Conservation (phyloP, 2,888 invertebrate genomes). For the Nycteola revayana region DNA sequence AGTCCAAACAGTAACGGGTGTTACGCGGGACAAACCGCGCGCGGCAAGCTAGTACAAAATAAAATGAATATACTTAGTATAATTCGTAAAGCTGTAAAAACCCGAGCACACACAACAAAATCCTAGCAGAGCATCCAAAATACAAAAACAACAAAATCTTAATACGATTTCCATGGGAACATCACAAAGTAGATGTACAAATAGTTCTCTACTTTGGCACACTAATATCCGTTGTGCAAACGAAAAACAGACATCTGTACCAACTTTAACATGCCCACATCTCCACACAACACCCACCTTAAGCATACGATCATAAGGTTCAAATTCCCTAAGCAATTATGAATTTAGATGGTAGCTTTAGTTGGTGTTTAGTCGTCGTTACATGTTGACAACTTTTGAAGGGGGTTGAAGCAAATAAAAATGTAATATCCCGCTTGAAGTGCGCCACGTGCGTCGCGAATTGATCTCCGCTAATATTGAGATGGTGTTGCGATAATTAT, state of each 20-base stretch:
- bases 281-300: background rate
- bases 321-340: constrained; percentile 4
- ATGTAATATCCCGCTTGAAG: constrained; percentile 63
- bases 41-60: too few relatives aligned
- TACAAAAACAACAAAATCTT: constrained; percentile 52
- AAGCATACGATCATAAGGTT: background rate
- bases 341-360: background rate
- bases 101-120: too few relatives aligned
- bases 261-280: constrained; percentile 12
- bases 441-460: constrained; percentile 60
- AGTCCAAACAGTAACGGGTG: too few relatives aligned
- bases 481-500: constrained; percentile 74
- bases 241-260: constrained; percentile 44
- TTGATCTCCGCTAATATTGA: constrained; percentile 56
- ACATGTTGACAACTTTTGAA: constrained; percentile 76
- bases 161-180: constrained; percentile 66
- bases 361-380: constrained; percentile 40
- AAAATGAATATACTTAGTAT: too few relatives aligned
- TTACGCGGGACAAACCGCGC: too few relatives aligned
- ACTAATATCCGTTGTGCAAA: constrained; percentile 70
- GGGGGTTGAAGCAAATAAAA: constrained; percentile 75
- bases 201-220: constrained; percentile 53
- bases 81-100: too few relatives aligned
- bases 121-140: constrained; percentile 21
- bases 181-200: constrained; percentile 58